Percentiles rank a stretch among this genome's conserved stretches.
Evolutionary conservation across 2,113 vertebrate species (phyloP).

Genomic region (Elephantulus edwardii): DNA sequence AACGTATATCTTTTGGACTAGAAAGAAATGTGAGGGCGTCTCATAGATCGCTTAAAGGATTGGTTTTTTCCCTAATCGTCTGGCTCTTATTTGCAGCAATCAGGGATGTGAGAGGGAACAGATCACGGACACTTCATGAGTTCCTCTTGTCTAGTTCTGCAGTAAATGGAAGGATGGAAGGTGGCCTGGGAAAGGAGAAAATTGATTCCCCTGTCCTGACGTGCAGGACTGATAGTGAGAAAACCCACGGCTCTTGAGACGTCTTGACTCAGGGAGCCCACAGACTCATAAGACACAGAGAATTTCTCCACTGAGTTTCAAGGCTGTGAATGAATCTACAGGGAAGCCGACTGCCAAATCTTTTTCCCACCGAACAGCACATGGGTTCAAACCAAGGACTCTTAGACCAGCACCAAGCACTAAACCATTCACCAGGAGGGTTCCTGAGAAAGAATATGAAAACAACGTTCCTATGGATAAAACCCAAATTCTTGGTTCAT

Average conservation of each 20-base stretch:
- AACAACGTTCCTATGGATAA: background rate
- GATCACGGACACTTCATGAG: background rate
- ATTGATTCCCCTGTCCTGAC: background rate
- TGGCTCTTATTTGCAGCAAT: background rate
- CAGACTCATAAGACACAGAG: background rate
- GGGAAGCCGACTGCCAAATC: background rate
- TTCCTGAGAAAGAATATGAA: background rate
- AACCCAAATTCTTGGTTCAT: background rate
- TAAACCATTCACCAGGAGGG: background rate
- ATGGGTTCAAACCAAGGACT: background rate
- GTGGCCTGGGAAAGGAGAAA: background rate
- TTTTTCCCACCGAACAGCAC: background rate
- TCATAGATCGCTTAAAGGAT: background rate
- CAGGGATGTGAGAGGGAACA: background rate
- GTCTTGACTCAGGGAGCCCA: background rate
- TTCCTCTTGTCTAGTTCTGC: background rate
- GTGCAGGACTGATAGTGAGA: background rate
- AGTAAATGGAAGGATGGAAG: background rate
- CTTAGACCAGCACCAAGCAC: background rate
- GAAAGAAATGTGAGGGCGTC: constrained; percentile 27
- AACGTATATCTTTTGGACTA: constrained; percentile 14
- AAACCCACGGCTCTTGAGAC: background rate
- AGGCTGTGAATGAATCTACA: background rate
- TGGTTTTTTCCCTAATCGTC: background rate
- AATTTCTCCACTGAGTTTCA: background rate